A percentile compares a stretch with the other conserved stretches of the same genome.
These are phyloP conservation scores for Sebastes ruberrimus DNA, from an alignment of 2,797 vertebrate species.

Conservation along the genomic window DNA sequence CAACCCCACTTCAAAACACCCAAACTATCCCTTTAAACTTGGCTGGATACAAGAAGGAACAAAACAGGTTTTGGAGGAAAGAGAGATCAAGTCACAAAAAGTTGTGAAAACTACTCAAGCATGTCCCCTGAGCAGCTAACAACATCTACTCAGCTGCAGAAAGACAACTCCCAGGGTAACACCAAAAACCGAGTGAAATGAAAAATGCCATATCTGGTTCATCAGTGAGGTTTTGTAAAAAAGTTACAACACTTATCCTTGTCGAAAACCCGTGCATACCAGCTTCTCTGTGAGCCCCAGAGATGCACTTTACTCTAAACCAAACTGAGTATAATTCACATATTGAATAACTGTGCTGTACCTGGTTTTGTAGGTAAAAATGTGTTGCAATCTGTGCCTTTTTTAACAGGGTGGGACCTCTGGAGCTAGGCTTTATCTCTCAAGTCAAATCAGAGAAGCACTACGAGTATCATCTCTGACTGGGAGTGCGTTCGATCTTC, in stretches of 20 bases:
- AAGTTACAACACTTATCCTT: conserved; percentile 5
- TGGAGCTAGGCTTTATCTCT: conserved; percentile 73
- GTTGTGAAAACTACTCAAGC: neutral
- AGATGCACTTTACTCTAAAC: neutral
- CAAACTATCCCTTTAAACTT: neutral
- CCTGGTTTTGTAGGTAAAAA: neutral
- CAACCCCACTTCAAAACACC: too few relatives aligned
- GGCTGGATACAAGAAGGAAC: neutral
- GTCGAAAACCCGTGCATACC: neutral
- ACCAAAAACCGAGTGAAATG: neutral
- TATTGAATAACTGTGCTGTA: neutral
- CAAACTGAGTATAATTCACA: neutral
- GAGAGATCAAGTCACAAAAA: neutral
- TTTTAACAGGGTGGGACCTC: conserved; percentile 63
- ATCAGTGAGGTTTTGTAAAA: neutral
- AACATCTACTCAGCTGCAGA: neutral
- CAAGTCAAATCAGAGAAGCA: conserved; percentile 82
- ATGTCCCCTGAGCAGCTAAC: neutral
- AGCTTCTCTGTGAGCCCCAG: neutral
- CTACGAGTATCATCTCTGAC: conserved; percentile 79
- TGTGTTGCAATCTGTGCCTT: neutral
- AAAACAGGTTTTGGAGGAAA: neutral
- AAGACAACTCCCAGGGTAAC: neutral
- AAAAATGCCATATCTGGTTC: neutral
- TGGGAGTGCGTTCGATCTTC: conserved; percentile 73